Evolutionary conservation across 2,113 vertebrate species (phyloP).

Genomic region (Erythrocercus mccallii): DNA sequence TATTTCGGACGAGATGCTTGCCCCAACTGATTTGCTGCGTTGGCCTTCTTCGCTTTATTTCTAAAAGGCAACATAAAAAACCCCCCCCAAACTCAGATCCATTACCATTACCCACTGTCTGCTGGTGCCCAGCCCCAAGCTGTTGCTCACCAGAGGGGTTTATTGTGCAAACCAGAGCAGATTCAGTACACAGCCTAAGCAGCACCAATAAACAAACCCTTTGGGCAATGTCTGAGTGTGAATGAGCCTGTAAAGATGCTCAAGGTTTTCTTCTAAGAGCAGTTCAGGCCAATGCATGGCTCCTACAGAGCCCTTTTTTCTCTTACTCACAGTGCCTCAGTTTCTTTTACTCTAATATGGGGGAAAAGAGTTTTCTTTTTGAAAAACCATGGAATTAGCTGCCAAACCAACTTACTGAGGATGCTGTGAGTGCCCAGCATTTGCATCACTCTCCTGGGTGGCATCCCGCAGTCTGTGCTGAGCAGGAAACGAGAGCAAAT

Average conservation of each 20-base stretch:
- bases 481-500: neutral
- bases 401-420: neutral
- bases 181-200: neutral
- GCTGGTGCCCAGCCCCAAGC: neutral
- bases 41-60: constrained; percentile 25
- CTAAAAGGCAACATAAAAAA: neutral
- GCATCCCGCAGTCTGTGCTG: neutral
- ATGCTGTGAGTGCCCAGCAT: neutral
- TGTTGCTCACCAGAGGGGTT: neutral
- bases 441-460: accelerated
- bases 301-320: neutral
- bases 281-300: neutral
- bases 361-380: neutral
- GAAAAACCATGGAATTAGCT: neutral
- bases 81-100: neutral
- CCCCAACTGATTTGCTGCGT: neutral
- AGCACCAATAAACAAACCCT: neutral
- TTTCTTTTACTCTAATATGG: neutral
- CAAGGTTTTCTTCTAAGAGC: neutral
- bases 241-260: neutral
- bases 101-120: neutral
- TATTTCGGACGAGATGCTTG: neutral
- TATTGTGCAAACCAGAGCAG: neutral
- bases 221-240: neutral
- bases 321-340: neutral